Base-by-base conservation (phyloP, 1,140 invertebrate genomes). In the Musca vetustissima region DNA sequence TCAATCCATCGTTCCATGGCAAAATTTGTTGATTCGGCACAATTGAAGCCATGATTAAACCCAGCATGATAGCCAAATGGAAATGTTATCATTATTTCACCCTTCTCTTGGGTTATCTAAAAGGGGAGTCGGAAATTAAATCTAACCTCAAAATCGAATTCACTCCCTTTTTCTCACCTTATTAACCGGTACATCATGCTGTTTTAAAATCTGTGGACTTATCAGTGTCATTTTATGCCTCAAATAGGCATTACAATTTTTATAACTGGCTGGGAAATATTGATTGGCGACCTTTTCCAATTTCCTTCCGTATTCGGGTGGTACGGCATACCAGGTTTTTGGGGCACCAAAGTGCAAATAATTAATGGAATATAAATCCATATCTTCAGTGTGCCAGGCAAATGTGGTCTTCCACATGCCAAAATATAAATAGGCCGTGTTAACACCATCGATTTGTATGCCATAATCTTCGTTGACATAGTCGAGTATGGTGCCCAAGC, bases 331-430 rank as follows among this genome's bases (percentile, higher is more conserved):
- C 97, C 97, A 99, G 6, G 95, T 96, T 84, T 99, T 99, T 1
- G 97, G 96, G 11, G 86, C 86, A 53, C 87, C 87, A 86, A 94
- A 97, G 83, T 99, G 98, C 36, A 99, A 83, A 85, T 98, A 99
- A 83, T 99, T 99, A 66, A 99, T 99, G 0, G 95, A 97, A 83
- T 99, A 99, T 1, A 99, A 84, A 85, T 99, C 98, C 96, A 99
- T 98, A 78, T 99, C 98, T 85, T 99, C 98, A 0, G 96, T 98
- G 77, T 99, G 98, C 98, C 98, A 99, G 0, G 97, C 95, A 84
- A 99, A 99, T 0, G 96, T 97, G 0, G 97, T 98, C 84, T 99
- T 99, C 96, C 97, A 99, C 97, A 99, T 99, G 28, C 98, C 98
- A 85, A 99, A 99, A 83, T 99, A 99, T 8, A 99, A 83, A 84